Evolutionary conservation across 2,888 invertebrate species (phyloP), one percentile per base, ranked within the genome.

Genomic region (Sympetrum striolatum): DNA sequence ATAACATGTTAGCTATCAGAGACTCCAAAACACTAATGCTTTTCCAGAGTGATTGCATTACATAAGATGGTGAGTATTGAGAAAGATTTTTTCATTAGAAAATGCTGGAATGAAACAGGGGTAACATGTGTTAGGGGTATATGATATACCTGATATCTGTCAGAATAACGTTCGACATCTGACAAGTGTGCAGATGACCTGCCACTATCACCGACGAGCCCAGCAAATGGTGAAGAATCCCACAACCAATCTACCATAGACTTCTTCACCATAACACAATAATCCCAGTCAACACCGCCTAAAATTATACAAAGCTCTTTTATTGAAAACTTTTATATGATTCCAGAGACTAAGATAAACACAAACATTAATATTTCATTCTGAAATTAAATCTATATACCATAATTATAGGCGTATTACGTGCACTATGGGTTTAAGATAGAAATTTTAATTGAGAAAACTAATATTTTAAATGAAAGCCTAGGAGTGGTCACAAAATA

Each of bases 141-240:
- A 14, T 25, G 31, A 18, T 93, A 91, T 2, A 92, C 92, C 90
- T 93, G 93, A 91, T 94, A 94, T 90, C 93, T 93, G 92, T 94
- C 94, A 0, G 94, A 94, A 91, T 94, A 94, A 48, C 94, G 92
- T 35, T 93, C 93, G 39, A 94, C 93, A 90, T 94, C 94, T 91
- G 92, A 92, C 90, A 92, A 93, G 35, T 37, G n/a, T 12, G 60
- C 2, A 5, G 37, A n/a, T 10, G 60, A 25, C 37, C 60, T 64
- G 22, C 64, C 37, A n/a, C 60, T 5, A 64, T 86, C 86, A 22
- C 60, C 60, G n/a, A 60, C 37, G 12, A 37, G 37, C 2, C 64
- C 92, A 2, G 93, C 81, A 91, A 92, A 93, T 90, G 92, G 93
- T 48, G 93, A 93, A 14, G 94, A 93, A 91, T 94, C 93, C 60